Conservation (phyloP, 2,797 vertebrate genomes). For the Florisuga fusca region DNA sequence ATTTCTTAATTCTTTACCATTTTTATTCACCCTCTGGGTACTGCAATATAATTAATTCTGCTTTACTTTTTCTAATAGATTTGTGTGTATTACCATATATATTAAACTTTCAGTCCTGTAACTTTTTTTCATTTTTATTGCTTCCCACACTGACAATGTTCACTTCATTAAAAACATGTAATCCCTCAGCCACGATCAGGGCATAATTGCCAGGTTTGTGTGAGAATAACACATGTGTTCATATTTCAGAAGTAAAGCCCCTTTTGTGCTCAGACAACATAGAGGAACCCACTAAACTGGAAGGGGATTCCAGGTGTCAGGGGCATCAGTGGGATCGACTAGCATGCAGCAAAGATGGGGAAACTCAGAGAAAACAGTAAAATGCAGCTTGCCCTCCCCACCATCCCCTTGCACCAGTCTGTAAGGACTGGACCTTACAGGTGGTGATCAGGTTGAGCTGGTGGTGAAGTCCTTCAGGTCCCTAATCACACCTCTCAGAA, state of each 20-base stretch:
- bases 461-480: neutral
- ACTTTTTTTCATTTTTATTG: conserved; percentile 73
- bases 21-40: conserved; percentile 71
- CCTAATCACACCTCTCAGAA: neutral
- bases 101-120: conserved; percentile 79
- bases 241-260: conserved; percentile 6
- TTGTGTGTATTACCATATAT: conserved; percentile 83
- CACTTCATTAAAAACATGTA: conserved; percentile 77
- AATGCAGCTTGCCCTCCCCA: fast-evolving
- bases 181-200: conserved; percentile 69
- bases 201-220: conserved; percentile 67
- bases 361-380: neutral
- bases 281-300: neutral
- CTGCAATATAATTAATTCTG: conserved; percentile 76
- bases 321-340: neutral
- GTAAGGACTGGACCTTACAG: neutral
- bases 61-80: conserved; percentile 75
- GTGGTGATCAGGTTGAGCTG: too few species aligned
- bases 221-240: conserved; percentile 24
- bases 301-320: neutral
- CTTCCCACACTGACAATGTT: conserved; percentile 58
- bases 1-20: conserved; percentile 74
- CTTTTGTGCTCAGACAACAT: neutral
- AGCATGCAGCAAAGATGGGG: neutral
- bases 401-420: neutral